phyloP scores from a whole-genome alignment of 1,140 invertebrate species.

The Drosophila baimaii region DNA sequence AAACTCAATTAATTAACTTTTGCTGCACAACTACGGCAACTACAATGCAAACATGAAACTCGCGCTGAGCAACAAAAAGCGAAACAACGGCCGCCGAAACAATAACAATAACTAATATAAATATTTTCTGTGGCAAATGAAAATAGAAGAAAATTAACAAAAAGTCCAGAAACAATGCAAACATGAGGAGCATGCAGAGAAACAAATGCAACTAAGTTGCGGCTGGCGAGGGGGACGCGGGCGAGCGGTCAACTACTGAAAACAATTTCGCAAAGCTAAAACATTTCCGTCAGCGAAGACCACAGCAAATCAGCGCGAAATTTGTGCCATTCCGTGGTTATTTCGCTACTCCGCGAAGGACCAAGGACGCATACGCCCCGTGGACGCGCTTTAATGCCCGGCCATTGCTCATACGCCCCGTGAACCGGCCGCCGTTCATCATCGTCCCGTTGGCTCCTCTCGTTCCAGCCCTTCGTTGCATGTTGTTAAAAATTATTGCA shows the following conservation, averaged over 20 bases:
- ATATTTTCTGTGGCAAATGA: slow-evolving; percentile 70
- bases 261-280: slow-evolving; percentile 61
- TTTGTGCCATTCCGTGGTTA: slow-evolving; percentile 30
- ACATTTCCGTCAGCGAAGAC: slow-evolving; percentile 60
- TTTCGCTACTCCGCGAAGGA: slow-evolving; percentile 18
- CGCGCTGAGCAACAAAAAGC: slow-evolving; percentile 27
- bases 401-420: slow-evolving; percentile 75
- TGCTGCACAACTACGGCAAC: slow-evolving; percentile 55
- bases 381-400: slow-evolving; percentile 62
- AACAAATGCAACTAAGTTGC: slow-evolving; percentile 25
- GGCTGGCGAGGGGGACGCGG: no score
- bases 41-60: slow-evolving; percentile 52
- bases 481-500: slow-evolving; percentile 61
- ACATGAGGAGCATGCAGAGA: slow-evolving; percentile 43
- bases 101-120: slow-evolving; percentile 78
- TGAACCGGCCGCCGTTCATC: slow-evolving; percentile 58
- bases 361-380: slow-evolving; percentile 50
- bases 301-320: slow-evolving; percentile 66
- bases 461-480: slow-evolving; percentile 30
- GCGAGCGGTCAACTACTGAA: slow-evolving; percentile 23
- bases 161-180: slow-evolving; percentile 48
- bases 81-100: slow-evolving; percentile 38
- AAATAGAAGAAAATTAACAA: slow-evolving; percentile 60
- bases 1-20: slow-evolving; percentile 83
- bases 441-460: slow-evolving; percentile 39